Base-by-base conservation (phyloP, 1,140 invertebrate species). In the Coptotermes formosanus region DNA sequence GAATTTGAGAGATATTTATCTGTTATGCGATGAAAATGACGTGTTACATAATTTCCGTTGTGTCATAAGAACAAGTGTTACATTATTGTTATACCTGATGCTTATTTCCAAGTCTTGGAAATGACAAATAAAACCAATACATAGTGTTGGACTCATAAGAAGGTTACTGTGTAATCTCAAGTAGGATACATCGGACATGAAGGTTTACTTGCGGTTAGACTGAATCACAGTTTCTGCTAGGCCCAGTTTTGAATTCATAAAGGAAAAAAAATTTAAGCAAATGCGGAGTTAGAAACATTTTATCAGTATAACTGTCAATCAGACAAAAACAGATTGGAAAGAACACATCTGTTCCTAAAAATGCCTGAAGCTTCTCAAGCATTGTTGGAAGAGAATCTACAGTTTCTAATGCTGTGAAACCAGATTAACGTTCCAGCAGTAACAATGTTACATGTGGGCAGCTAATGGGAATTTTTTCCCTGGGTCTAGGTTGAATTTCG, bases 21-120 rank as follows among this genome's bases (percentile, higher is more conserved):
- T 75, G 64, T 75, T 75, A 75, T 25, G 14, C 30, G 64, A 75
- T 30, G n/a, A 75, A 75, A 75, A n/a, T 75, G 64, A 30, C 64
- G n/a, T 75, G 64, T 75, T 75, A 75, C 25, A 30, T 75, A 75
- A 75, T 75, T 75, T 30, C 64, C 64, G 64, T 75, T 30, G 64
- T 75, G 64, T 75, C 64, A 75, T 75, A 75, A 75, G 64, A 75
- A 75, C 64, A 75, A 75, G 25, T 30, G 64, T 75, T 75, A 75
- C 14, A 6, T 55, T 55, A 55, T 75, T 75, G 64, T 75, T 75
- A 75, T 8, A 75, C 64, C 64, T 75, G 64, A 30, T 75, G 64
- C 64, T 75, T 75, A 75, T 75, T 75, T 75, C 64, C 64, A 75
- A 30, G 64, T 75, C 25, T 75, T 75, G 64, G 64, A 75, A 25